Base-by-base conservation (phyloP, 2,113 vertebrate genomes). In the Chiloscyllium plagiosum region DNA sequence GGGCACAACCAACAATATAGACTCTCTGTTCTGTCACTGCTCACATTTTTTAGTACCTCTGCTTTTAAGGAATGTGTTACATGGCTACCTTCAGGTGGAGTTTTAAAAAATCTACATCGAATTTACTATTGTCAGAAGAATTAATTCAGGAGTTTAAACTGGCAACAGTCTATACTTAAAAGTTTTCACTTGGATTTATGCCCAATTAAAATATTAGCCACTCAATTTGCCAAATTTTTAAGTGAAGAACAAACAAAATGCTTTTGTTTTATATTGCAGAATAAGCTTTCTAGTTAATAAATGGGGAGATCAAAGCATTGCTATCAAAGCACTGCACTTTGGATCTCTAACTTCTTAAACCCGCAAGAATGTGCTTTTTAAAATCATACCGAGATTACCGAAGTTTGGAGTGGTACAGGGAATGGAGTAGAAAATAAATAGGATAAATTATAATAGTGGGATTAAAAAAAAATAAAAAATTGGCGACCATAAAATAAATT, bases 401-500 rank as follows among this genome's bases (percentile, higher is more conserved):
- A 17, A 93, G 87, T 22, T 93, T 66, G n/a, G 61, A 66, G 4
- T 83, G 80, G 15, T 20, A 66, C 89, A 68, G 19, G 89, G 17
- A 93, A 93, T 42, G 20, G 17, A 20, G 56, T 17, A 19, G 33
- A 65, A 29, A 5, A 15, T 15, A 66, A 37, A 83, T 42, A 19
- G 37, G 80, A 17, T 47, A 83, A 66, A 19, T 68, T 37, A 1
- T 90, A 65, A 12, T 61, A 66, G 33, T n/a, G 33, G 37, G 61
- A 93, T 68, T 20, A 47, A 20, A 37, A 66, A 17, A 15, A 66
- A 37, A n/a, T 93, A 22, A 68, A 93, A 93, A 93, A 24, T 22
- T 66, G 56, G n/a, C n/a, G 20, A 93, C 37, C 89, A 65, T 92
- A 93, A 93, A 93, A 90, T 90, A 93, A 93, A 22, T 19, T 19